Percentiles rank a stretch among this genome's conserved stretches.
These are phyloP conservation scores for Holocentrus rufus DNA, from an alignment of 2,797 vertebrate genomes.

Conservation along the genomic window DNA sequence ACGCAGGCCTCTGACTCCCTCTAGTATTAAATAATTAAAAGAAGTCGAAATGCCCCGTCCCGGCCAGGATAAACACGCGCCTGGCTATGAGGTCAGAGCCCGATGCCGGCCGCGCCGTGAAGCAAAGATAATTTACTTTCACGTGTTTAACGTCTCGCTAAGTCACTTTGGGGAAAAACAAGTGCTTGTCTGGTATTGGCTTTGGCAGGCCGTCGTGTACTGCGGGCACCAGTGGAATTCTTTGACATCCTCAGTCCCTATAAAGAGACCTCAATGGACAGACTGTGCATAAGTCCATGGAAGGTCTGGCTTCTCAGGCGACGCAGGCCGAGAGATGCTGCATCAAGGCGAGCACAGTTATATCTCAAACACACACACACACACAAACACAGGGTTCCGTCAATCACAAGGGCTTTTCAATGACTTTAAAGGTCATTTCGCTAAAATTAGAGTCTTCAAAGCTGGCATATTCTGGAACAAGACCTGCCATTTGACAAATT, in stretches of 20 bases:
- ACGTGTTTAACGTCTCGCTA: slow-evolving; percentile 86
- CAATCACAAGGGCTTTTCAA: neutral
- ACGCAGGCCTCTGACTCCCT: slow-evolving; percentile 57
- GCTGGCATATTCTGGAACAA: too few species aligned
- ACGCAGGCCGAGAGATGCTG: slow-evolving; percentile 26
- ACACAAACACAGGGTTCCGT: neutral
- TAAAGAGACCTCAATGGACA: slow-evolving; percentile 63
- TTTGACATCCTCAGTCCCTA: slow-evolving; percentile 62
- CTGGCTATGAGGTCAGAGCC: slow-evolving; percentile 88
- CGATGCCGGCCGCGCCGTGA: slow-evolving; percentile 80
- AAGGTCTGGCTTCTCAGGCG: slow-evolving; percentile 43
- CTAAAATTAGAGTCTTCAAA: too few species aligned
- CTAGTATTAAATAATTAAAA: slow-evolving; percentile 72
- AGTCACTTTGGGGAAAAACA: slow-evolving; percentile 80
- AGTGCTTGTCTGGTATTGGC: slow-evolving; percentile 85
- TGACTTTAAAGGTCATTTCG: too few species aligned
- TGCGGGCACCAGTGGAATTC: slow-evolving; percentile 72
- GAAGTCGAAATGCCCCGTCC: slow-evolving; percentile 63
- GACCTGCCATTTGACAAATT: too few species aligned
- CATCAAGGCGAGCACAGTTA: slow-evolving; percentile 4
- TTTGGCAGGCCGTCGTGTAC: slow-evolving; percentile 82
- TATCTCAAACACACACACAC: slow-evolving; percentile 4
- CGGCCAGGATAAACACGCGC: slow-evolving; percentile 86
- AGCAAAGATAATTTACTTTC: slow-evolving; percentile 90
- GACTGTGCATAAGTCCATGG: slow-evolving; percentile 54